Base-by-base conservation (phyloP, 92 coral and sea anemone species). In the Metridium senile region DNA sequence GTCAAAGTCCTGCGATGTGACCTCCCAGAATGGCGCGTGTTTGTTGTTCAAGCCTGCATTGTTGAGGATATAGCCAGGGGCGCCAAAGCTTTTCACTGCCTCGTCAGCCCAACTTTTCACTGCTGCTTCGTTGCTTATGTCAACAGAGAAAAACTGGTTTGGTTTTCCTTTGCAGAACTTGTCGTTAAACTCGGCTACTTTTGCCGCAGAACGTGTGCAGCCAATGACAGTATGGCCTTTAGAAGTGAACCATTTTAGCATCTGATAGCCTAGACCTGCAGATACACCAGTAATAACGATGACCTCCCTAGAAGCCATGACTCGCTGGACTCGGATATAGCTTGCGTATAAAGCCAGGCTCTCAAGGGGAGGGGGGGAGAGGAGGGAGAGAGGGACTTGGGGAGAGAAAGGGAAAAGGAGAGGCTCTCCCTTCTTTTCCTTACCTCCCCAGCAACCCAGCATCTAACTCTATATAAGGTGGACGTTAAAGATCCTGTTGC, bases 191-290 rank as follows among this genome's bases (percentile, higher is more conserved):
- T 89, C 81, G 23, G 68, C 47, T 67, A 89, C 84, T 35, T 72
- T 85, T 35, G 86, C 72, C 33, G 81, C 67, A 19, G 89, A 85
- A 59, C 93, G 74, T 32, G 85, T 87, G 58, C 93, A 89, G 0
- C 93, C 93, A 33, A 89, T 26, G 51, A 89, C 93, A 39, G 66
- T 33, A 68, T 89, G 90, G 28, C 90, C 90, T 28, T 68, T 74
- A 63, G 90, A 78, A 19, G 58, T 79, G 71, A 77, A 89, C 93
- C 93, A 89, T 45, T 78, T 85, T 25, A 82, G 82, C 93, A 85
- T 89, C 54, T 83, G 87, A 39, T 85, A 85, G 35, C 93, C 93
- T 16, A 89, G 80, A 26, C 93, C 93, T 17, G 73, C 70, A 22
- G 93, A 81, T 54, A 85, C 93, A 29, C 93, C 93, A 8, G 93